Evolutionary conservation across 2,888 invertebrate species (phyloP).

Genomic region (Phragmatobia fuliginosa): DNA sequence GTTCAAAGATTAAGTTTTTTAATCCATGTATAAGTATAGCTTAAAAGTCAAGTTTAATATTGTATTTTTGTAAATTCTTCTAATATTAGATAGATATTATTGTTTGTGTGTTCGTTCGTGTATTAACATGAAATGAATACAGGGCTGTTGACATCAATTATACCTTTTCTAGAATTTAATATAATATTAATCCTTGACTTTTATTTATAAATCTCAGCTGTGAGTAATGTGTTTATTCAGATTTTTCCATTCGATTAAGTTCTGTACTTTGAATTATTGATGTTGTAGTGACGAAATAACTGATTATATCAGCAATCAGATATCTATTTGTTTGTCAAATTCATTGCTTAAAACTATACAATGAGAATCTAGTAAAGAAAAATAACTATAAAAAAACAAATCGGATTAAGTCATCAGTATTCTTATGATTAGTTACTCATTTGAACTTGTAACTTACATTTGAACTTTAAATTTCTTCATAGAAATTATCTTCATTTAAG

Average conservation of each 20-base stretch:
- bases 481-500: too few relatives aligned
- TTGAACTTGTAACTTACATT: too few relatives aligned
- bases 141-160: too few relatives aligned
- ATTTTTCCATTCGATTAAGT: background rate
- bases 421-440: too few relatives aligned
- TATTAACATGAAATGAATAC: too few relatives aligned
- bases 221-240: background rate
- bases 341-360: background rate
- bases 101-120: too few relatives aligned
- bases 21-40: background rate
- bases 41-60: too few relatives aligned
- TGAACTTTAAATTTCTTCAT: too few relatives aligned
- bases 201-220: background rate
- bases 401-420: too few relatives aligned
- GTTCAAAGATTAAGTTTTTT: background rate
- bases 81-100: too few relatives aligned
- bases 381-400: background rate
- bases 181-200: background rate
- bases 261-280: background rate
- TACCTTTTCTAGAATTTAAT: background rate
- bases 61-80: too few relatives aligned
- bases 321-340: background rate
- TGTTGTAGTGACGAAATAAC: background rate
- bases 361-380: background rate
- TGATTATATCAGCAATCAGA: background rate